Conservation (phyloP, 2,888 invertebrate genomes). For the Agrochola macilenta region DNA sequence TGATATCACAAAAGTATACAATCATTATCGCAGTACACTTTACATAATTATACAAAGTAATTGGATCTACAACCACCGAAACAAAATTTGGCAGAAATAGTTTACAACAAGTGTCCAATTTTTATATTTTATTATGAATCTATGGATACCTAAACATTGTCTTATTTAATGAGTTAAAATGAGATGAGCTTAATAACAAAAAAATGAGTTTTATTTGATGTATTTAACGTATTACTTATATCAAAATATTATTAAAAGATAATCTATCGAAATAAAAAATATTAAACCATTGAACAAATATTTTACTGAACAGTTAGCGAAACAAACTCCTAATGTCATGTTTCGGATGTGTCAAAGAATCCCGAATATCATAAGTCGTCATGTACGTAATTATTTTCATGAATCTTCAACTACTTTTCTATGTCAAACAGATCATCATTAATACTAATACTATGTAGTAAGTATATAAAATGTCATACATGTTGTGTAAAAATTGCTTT, state of each 20-base stretch:
- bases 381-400: conserved; percentile 7
- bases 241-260: neutral
- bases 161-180: conserved; percentile 25
- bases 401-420: conserved; percentile 1
- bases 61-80: neutral
- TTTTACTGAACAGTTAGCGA: neutral
- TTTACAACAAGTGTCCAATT: neutral
- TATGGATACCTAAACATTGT: neutral
- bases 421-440: conserved; percentile 29
- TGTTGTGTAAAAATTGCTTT: conserved; percentile 11
- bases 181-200: conserved; percentile 29
- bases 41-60: conserved; percentile 8
- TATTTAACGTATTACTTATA: conserved; percentile 1
- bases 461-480: conserved; percentile 25
- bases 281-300: neutral
- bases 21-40: conserved; percentile 16
- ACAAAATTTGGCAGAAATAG: conserved; percentile 5
- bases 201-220: conserved; percentile 6
- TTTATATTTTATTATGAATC: neutral
- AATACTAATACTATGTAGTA: neutral
- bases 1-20: conserved; percentile 50
- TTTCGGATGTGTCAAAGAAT: conserved; percentile 1
- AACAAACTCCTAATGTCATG: neutral
- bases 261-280: neutral
- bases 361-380: conserved; percentile 13